Percentiles rank a stretch among this genome's conserved stretches.
Conservation (phyloP, 2,113 vertebrate species). For the Loxodonta africana region DNA sequence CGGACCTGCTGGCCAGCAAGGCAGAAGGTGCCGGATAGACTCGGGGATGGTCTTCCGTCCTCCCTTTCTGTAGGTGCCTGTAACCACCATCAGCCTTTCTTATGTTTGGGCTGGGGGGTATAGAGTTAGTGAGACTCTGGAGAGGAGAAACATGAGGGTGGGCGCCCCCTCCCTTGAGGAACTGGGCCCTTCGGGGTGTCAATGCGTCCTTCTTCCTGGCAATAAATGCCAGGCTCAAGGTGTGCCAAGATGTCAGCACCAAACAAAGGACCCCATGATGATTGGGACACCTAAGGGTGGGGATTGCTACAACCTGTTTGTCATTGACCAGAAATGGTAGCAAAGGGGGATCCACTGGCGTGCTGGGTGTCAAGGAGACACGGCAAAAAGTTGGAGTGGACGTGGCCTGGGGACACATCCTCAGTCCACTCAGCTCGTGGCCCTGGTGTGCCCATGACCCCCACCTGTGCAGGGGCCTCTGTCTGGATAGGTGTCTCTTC, state of each 20-base stretch:
- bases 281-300: not conserved
- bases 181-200: accelerated
- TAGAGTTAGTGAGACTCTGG: accelerated
- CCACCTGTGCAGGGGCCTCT: accelerated
- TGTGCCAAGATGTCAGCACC: not conserved
- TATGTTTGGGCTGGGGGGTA: accelerated
- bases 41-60: accelerated
- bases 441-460: accelerated
- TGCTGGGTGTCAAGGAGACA: accelerated
- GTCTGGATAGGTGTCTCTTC: not conserved
- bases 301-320: accelerated
- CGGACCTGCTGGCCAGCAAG: not conserved
- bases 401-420: accelerated
- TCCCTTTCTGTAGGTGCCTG: accelerated
- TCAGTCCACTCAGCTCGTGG: accelerated
- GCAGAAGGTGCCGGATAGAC: accelerated
- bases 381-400: accelerated
- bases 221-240: not conserved
- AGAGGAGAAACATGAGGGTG: accelerated
- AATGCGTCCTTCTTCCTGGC: accelerated
- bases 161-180: accelerated
- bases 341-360: accelerated
- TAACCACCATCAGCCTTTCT: accelerated
- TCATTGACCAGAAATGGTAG: accelerated
- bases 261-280: accelerated